These are phyloP conservation scores for Clarias gariepinus DNA, from an alignment of 2,113 vertebrate genomes.

Conservation along the genomic window DNA sequence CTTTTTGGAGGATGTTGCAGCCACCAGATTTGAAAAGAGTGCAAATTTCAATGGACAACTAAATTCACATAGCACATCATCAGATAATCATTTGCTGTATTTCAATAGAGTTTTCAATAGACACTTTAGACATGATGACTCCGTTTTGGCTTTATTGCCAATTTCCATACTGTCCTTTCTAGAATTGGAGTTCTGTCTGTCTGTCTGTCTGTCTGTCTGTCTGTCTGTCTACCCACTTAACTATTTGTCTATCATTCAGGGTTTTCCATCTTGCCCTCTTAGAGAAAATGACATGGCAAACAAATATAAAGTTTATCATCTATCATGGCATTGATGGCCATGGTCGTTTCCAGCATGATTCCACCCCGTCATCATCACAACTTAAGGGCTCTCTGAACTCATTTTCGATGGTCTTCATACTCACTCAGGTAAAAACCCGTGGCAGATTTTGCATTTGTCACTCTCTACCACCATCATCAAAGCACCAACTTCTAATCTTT, in stretches of 20 bases:
- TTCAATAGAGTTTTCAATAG: no score
- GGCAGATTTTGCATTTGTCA: background rate
- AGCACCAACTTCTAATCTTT: background rate
- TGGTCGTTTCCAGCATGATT: background rate
- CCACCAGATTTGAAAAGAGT: no score
- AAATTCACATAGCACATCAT: no score
- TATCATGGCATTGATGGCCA: no score
- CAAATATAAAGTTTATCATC: background rate
- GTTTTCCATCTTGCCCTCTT: background rate
- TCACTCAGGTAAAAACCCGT: background rate
- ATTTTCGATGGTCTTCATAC: background rate
- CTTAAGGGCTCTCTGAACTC: background rate
- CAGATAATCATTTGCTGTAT: no score
- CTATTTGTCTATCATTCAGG: background rate
- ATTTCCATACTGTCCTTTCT: no score
- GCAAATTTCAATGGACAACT: no score
- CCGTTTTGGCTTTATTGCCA: no score
- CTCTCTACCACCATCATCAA: background rate
- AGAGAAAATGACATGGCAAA: background rate
- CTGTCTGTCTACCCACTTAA: background rate
- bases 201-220: background rate
- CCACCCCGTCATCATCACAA: background rate
- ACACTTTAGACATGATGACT: no score
- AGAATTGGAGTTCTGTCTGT: no score
- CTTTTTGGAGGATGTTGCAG: no score